Conservation (phyloP, 2,888 invertebrate species). For the Clunio marinus region DNA sequence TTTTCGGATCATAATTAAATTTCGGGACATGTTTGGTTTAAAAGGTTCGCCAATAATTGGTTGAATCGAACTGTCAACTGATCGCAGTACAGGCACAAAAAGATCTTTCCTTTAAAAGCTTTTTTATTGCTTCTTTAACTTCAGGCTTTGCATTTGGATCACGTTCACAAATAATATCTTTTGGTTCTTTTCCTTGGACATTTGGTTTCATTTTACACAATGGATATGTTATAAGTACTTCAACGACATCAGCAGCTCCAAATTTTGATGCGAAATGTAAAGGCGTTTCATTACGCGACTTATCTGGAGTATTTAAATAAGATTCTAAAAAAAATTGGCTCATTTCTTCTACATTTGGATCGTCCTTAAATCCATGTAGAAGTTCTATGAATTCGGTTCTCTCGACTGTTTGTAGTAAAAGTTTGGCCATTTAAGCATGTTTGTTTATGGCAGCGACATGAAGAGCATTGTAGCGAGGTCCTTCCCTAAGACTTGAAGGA, state of each 20-base stretch:
- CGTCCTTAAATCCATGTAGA: constrained; percentile 60
- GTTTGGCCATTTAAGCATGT: constrained; percentile 67
- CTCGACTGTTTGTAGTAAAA: constrained; percentile 73
- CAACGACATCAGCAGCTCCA: constrained; percentile 74
- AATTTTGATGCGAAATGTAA: constrained; percentile 90
- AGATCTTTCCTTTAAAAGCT: constrained; percentile 67
- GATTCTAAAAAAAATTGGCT: constrained; percentile 73
- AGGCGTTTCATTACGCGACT: constrained; percentile 87
- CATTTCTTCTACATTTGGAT: constrained; percentile 54
- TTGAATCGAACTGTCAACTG: constrained; percentile 68
- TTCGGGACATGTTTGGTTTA: constrained; percentile 68
- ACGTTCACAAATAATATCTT: constrained; percentile 73
- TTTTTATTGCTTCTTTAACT: constrained; percentile 56
- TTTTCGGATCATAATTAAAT: constrained; percentile 61
- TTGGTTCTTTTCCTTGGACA: constrained; percentile 68
- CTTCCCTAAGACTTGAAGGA: constrained; percentile 85
- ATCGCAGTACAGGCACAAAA: constrained; percentile 84
- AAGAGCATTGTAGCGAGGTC: constrained; percentile 83
- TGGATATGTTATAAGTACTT: constrained; percentile 74
- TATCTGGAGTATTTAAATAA: constrained; percentile 92
- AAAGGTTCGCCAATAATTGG: constrained; percentile 77
- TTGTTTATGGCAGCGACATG: constrained; percentile 79
- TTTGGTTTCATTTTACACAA: constrained; percentile 73
- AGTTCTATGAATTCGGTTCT: constrained; percentile 69
- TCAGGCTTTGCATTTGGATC: constrained; percentile 51